phyloP scores from a whole-genome alignment of 2,888 invertebrate genomes.

The Coleophora flavipennella region DNA sequence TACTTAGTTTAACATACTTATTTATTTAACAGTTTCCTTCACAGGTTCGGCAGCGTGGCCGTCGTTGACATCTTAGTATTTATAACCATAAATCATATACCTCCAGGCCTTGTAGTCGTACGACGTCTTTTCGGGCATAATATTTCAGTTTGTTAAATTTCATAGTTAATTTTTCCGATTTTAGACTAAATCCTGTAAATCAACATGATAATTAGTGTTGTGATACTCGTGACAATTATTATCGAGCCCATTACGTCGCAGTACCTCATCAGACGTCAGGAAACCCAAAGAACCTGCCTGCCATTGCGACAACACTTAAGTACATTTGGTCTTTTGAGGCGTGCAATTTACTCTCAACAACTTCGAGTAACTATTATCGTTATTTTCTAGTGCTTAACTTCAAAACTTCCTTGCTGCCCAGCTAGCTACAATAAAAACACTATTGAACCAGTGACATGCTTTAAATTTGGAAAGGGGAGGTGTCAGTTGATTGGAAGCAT shows the following conservation, averaged over 20 bases:
- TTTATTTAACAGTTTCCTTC: no score
- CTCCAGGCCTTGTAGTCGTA: background rate
- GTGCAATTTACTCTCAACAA: no score
- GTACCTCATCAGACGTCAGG: no score
- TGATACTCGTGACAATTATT: no score
- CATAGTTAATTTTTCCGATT: background rate
- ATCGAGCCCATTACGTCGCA: no score
- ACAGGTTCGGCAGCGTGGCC: no score
- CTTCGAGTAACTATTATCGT: constrained; percentile 1
- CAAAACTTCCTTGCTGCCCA: constrained; percentile 1
- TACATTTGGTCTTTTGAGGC: background rate
- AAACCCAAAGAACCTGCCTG: no score
- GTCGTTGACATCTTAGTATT: no score
- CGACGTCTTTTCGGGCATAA: background rate
- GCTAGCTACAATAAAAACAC: background rate
- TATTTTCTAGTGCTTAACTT: constrained; percentile 1
- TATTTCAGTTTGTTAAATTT: background rate
- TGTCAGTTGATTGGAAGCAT: constrained; percentile 1
- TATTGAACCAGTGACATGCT: constrained; percentile 1
- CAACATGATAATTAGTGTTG: background rate
- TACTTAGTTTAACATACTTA: no score
- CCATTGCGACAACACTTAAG: no score
- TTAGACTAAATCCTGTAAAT: background rate
- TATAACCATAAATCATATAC: no score
- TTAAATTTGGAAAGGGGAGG: background rate